Percentiles rank a stretch among this genome's conserved stretches.
phyloP scores from a whole-genome alignment of 1,140 invertebrate species.

The Bombus turneri region DNA sequence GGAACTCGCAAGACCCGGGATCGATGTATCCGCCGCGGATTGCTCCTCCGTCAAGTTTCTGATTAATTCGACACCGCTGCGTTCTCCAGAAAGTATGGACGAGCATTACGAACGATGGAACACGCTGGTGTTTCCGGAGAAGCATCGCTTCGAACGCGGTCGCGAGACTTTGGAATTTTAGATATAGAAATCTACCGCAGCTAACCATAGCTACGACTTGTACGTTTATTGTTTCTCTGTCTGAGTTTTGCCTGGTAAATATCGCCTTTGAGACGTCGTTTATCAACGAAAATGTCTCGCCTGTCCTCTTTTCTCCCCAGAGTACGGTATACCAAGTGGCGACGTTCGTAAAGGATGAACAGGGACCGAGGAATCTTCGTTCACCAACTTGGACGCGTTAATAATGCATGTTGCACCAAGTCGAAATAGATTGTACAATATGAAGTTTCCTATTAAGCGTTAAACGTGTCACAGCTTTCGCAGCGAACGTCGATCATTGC shows the following conservation, averaged over 20 bases:
- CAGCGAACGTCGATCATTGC: background rate
- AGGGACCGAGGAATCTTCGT: conserved; percentile 1
- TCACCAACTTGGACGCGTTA: conserved; percentile 24
- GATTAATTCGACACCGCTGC: background rate
- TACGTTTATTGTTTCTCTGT: background rate
- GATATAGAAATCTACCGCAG: background rate
- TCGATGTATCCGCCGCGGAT: background rate
- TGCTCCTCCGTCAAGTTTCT: background rate
- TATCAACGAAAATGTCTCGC: background rate
- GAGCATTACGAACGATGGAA: background rate
- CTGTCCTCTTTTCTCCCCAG: background rate
- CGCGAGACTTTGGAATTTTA: background rate
- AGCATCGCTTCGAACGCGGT: background rate
- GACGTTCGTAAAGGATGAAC: background rate
- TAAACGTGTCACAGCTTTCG: background rate
- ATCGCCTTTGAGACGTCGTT: background rate
- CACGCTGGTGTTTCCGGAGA: background rate
- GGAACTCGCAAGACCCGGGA: background rate
- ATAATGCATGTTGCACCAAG: conserved; percentile 73
- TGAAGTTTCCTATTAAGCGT: conserved; percentile 53
- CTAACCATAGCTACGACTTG: background rate
- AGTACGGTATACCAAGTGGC: background rate
- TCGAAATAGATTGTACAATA: conserved; percentile 57
- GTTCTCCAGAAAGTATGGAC: background rate
- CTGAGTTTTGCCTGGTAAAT: background rate